Conservation (phyloP, 2,888 invertebrate genomes). For the Chesias legatella region DNA sequence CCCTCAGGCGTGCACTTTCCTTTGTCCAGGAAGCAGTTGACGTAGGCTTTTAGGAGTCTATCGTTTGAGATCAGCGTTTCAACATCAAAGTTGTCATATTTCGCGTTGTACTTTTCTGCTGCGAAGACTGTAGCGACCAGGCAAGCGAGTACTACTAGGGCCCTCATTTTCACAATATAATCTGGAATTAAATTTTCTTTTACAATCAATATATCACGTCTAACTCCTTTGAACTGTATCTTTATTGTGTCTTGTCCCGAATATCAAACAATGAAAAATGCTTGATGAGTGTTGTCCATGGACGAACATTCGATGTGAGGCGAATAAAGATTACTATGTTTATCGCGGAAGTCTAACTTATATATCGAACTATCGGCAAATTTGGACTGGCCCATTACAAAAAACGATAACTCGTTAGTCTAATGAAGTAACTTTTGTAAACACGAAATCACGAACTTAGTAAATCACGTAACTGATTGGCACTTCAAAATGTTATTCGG, state of each 20-base stretch:
- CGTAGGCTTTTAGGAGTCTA: conserved; percentile 84
- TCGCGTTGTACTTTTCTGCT: conserved; percentile 82
- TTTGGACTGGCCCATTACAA: conserved; percentile 6
- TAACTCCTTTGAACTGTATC: conserved; percentile 30
- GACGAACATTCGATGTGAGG: conserved; percentile 42
- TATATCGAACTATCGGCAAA: conserved; percentile 14
- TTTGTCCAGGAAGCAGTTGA: conserved; percentile 85
- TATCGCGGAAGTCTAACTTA: conserved; percentile 4
- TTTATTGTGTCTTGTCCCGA: conserved; percentile 35
- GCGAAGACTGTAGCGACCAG: conserved; percentile 53
- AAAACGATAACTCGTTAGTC: conserved; percentile 11
- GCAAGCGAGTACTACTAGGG: conserved; percentile 52
- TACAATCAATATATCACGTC: conserved; percentile 31
- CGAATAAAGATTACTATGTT: conserved; percentile 40
- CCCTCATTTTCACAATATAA: conserved; percentile 48
- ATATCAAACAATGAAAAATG: conserved; percentile 40
- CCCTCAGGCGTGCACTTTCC: conserved; percentile 87
- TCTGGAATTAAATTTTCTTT: conserved; percentile 5
- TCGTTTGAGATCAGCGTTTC: conserved; percentile 85
- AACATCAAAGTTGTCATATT: conserved; percentile 87
- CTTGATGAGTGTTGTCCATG: conserved; percentile 41
- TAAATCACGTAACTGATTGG: conserved; percentile 46
- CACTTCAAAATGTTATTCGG: conserved; percentile 33
- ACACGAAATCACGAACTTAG: conserved; percentile 33
- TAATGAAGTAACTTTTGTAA: conserved; percentile 13